A percentile compares a stretch with the other conserved stretches of the same genome.
These are phyloP conservation scores for Meandrusa payeni DNA, from an alignment of 2,888 invertebrate genomes.

Conservation along the genomic window DNA sequence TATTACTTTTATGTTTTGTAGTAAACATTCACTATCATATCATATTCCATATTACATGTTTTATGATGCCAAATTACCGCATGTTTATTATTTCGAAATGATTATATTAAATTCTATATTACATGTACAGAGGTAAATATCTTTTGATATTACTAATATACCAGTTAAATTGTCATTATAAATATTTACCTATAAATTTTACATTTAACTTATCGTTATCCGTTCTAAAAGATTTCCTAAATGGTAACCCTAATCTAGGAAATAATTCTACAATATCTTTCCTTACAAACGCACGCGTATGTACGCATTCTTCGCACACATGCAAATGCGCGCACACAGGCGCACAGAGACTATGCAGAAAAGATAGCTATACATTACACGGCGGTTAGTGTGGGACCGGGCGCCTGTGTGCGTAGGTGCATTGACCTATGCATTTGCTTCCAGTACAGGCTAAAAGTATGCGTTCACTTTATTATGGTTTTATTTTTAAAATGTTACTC, in stretches of 20 bases:
- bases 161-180: no score
- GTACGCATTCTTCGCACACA: slow-evolving; percentile 78
- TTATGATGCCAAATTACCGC: no score
- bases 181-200: no score
- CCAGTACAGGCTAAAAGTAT: slow-evolving; percentile 79
- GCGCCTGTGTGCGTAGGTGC: slow-evolving; percentile 62
- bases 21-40: no score
- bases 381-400: slow-evolving; percentile 37
- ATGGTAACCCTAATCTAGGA: slow-evolving; percentile 60
- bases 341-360: slow-evolving; percentile 45
- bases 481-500: slow-evolving; percentile 76
- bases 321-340: slow-evolving; percentile 73
- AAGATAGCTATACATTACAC: slow-evolving; percentile 38
- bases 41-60: no score
- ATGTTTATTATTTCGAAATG: no score
- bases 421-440: slow-evolving; percentile 78
- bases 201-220: background rate
- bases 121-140: no score
- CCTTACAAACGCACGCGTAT: slow-evolving; percentile 63
- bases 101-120: no score
- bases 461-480: slow-evolving; percentile 79
- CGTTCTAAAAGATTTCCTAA: slow-evolving; percentile 26
- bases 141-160: no score
- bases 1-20: no score
- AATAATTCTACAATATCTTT: slow-evolving; percentile 79